Evolutionary conservation across 2,888 invertebrate genomes (phyloP).

Genomic region (Frankliniella intonsa): DNA sequence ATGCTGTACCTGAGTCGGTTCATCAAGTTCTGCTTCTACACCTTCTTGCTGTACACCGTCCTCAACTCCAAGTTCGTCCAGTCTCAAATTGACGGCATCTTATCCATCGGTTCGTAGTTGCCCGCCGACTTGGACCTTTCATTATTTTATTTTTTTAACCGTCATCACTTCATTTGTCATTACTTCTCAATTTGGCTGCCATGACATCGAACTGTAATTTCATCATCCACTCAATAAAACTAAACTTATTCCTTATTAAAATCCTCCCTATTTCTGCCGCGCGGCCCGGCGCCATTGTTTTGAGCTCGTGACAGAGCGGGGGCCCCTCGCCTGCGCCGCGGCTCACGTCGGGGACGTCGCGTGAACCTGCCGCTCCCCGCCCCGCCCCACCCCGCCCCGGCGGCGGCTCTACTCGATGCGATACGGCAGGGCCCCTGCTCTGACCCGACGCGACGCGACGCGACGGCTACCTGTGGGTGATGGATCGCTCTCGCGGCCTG

Average conservation of each 20-base stretch:
- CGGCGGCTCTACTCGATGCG: too few relatives aligned
- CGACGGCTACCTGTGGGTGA: neutral
- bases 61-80: neutral
- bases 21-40: constrained; percentile 6
- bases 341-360: too few relatives aligned
- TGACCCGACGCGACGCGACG: too few relatives aligned
- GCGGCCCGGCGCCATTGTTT: too few relatives aligned
- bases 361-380: too few relatives aligned
- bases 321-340: neutral
- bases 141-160: neutral
- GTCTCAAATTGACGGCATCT: neutral
- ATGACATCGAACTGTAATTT: too few relatives aligned
- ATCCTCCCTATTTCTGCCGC: neutral
- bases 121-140: neutral
- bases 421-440: neutral
- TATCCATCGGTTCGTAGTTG: neutral
- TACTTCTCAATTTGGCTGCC: too few relatives aligned
- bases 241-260: neutral
- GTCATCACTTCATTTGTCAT: neutral
- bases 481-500: neutral
- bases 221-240: neutral
- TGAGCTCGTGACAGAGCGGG: neutral
- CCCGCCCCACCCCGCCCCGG: too few relatives aligned
- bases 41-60: neutral
- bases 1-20: neutral